Conservation (phyloP, 2,797 vertebrate species). For the Eremophila alpestris region DNA sequence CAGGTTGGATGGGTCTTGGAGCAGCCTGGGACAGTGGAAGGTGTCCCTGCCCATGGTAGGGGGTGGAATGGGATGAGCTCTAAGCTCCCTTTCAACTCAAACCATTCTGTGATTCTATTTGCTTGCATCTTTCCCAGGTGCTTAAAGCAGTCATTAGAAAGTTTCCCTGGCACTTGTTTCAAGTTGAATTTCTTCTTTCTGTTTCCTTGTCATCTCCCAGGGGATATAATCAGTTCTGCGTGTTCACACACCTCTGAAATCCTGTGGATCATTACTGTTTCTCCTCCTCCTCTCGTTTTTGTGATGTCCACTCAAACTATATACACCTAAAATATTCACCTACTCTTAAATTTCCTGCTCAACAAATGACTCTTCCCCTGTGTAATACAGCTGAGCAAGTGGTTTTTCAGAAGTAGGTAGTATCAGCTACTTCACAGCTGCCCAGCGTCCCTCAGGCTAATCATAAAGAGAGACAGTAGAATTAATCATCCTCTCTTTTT, state of each 20-base stretch:
- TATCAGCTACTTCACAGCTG: neutral
- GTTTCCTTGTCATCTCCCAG: neutral
- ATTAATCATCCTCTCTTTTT: neutral
- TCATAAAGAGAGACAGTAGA: neutral
- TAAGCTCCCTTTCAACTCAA: neutral
- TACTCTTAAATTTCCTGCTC: neutral
- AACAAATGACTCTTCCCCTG: neutral
- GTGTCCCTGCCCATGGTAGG: neutral
- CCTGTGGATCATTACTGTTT: neutral
- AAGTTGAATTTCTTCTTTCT: neutral
- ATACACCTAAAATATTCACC: neutral
- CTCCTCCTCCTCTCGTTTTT: neutral
- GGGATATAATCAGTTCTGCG: neutral
- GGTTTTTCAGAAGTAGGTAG: neutral
- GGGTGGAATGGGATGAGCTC: accelerated
- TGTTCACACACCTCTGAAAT: neutral
- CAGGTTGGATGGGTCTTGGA: accelerated
- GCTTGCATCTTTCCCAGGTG: neutral
- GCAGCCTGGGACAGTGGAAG: accelerated
- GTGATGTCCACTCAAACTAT: neutral
- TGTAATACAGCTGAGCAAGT: neutral
- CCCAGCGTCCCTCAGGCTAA: neutral
- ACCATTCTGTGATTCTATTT: neutral
- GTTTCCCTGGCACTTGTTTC: neutral
- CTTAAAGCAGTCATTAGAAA: neutral